Base-by-base conservation (phyloP, 1,140 invertebrate species). In the Archivesica marissinica region DNA sequence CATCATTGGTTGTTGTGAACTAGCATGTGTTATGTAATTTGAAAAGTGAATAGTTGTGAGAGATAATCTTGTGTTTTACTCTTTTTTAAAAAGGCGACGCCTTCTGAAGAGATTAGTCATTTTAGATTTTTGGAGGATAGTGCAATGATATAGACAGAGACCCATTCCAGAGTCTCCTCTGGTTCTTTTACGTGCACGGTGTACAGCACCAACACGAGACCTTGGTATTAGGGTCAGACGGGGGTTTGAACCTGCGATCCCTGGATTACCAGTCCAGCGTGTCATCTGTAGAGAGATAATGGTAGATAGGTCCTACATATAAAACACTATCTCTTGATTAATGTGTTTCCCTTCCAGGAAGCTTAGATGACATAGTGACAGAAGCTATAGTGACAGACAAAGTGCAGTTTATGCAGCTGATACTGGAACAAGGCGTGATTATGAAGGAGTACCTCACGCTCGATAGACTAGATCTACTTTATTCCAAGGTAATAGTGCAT, bases 381-480 rank as follows among this genome's bases (percentile, higher is more conserved):
- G 97, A 98, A 92, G 98, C 98, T 4, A 94, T 99, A 39, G 96
- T 98, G 89, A 97, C 98, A 93, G 97, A 99, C 94, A 95, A 98
- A 80, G 97, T 99, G 90, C 98, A 99, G 93, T 99, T 99, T 95
- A 98, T 99, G 7, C 97, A 98, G 94, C 95, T 99, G 23, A 95
- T 99, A 1, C 94, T 99, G 6, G 98, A 99, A 93, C 99, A 99
- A 92, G 98, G 98, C 9, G 97, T 99, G 15, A 98, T 97, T 81
- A 99, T 99, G 98, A 96, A 97, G 88, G 98, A 98, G 94, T 99
- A 99, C 94, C 95, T 99, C 28, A 98, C 98, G 23, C 97, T 98
- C 90, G 96, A 96, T 23, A 95, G 97, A 64, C 95, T 99, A 23
- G 97, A 99, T 94, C 96, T 98, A 91, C 95, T 99, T 13, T 99